Conservation (phyloP, 2,113 vertebrate species). For the Sylvietta virens region DNA sequence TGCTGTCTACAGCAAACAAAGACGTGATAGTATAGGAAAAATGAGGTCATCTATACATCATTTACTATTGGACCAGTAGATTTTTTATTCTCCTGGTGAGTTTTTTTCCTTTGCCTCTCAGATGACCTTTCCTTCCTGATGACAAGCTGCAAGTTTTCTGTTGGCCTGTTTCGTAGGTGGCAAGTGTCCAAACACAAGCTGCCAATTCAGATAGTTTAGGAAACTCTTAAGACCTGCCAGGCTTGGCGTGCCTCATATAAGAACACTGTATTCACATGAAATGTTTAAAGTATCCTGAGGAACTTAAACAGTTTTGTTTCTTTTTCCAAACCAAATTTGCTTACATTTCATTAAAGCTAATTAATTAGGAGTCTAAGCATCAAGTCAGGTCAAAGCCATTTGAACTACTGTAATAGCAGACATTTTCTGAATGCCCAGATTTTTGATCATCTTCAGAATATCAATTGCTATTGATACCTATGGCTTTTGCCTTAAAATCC, state of each 20-base stretch:
- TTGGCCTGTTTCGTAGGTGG: not conserved
- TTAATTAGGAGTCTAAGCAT: not conserved
- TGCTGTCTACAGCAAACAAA: not conserved
- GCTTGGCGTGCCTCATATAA: not conserved
- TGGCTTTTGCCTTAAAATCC: not conserved
- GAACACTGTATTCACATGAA: not conserved
- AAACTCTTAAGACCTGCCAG: not conserved
- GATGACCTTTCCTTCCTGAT: not conserved
- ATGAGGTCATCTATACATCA: not conserved
- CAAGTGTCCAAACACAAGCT: not conserved
- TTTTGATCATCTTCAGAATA: not conserved
- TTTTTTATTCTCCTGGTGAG: not conserved
- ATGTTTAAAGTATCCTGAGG: not conserved
- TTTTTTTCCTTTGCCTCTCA: not conserved
- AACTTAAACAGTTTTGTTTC: not conserved
- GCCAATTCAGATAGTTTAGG: not conserved
- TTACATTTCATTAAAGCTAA: not conserved
- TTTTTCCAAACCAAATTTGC: not conserved
- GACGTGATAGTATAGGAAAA: not conserved
- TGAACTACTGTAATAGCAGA: not conserved
- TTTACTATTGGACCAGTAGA: not conserved
- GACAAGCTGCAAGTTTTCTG: not conserved
- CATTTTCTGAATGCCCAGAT: not conserved
- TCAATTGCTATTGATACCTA: not conserved
- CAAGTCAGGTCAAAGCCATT: not conserved